Base-by-base conservation (phyloP, 2,888 invertebrate species). In the Microplitis manilae region DNA sequence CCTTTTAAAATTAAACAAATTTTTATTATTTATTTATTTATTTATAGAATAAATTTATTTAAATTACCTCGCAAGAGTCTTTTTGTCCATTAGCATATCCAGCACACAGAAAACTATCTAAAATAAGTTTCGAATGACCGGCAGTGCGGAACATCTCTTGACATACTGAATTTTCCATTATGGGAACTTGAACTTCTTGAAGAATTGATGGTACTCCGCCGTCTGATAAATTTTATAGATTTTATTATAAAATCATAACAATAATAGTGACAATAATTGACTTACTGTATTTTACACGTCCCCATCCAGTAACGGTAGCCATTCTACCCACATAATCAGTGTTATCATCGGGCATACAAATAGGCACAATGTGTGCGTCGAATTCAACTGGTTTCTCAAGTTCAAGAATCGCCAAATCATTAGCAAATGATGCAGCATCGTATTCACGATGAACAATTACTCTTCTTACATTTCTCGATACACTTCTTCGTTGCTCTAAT, bases 141-240 rank as follows among this genome's bases (percentile, higher is more conserved):
- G 96, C 97, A 0, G 96, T 96, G 84, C 95, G 93, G 92, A 97
- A 97, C 97, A 97, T 97, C 88, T 96, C 96, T 88, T 97, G 97
- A 88, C 97, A 97, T 9, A 96, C 96, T 81, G 93, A 93, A 90
- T 97, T 97, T 87, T 96, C 96, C 91, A 97, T 96, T 79, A 97
- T 94, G 59, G 97, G 97, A 38, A 97, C 97, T 92, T 95, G 94
- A 1, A 97, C 97, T 91, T 97, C 96, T 90, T 97, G 97, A 40
- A 97, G 91, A 2, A 96, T 94, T 5, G 96, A 95, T 0, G 97
- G 97, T 1, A 97, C 96, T 9, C 96, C 96, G 13, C 97, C 97
- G 8, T 92, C 93, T 93, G 83, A 5, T 59, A 30, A 30, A 30
- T 30, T 30, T 30, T 30, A 30, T 30, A 4, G 2, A 30, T 30